A percentile compares a stretch with the other conserved stretches of the same genome.
Evolutionary conservation across 2,113 vertebrate genomes (phyloP).

Genomic region (Boulengeromyrus knoepffleri): DNA sequence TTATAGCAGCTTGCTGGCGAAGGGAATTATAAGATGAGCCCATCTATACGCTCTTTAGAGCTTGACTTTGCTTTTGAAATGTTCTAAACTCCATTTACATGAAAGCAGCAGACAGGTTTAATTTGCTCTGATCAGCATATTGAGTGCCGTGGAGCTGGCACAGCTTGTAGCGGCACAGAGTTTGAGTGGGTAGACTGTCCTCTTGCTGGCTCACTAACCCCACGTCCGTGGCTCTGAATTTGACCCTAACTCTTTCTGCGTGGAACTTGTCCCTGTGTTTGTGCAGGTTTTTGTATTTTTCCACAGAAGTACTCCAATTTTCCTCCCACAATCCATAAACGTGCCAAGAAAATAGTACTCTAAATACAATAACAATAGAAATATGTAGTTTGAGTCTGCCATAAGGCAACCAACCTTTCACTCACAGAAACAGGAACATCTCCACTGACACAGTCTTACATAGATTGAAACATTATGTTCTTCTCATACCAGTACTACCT

Average conservation of each 20-base stretch:
- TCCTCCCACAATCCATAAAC: background rate
- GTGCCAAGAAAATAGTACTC: background rate
- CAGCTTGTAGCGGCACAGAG: background rate
- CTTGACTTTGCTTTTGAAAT: background rate
- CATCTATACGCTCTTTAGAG: background rate
- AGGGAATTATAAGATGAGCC: background rate
- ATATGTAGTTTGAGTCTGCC: background rate
- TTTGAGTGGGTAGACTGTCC: background rate
- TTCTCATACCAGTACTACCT: background rate
- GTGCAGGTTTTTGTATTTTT: background rate
- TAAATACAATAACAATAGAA: background rate
- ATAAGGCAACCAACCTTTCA: background rate
- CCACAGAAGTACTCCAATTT: background rate
- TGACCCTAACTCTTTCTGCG: background rate
- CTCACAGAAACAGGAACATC: background rate
- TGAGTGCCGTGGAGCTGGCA: background rate
- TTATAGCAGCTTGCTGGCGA: background rate
- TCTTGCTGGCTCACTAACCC: background rate
- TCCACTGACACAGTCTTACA: background rate
- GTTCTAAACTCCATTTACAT: background rate
- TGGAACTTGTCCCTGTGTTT: background rate
- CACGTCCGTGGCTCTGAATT: background rate
- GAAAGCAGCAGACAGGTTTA: background rate
- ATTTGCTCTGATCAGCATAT: background rate
- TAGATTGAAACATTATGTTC: background rate